Conservation (phyloP, 2,113 vertebrate genomes). For the Oriolus oriolus region DNA sequence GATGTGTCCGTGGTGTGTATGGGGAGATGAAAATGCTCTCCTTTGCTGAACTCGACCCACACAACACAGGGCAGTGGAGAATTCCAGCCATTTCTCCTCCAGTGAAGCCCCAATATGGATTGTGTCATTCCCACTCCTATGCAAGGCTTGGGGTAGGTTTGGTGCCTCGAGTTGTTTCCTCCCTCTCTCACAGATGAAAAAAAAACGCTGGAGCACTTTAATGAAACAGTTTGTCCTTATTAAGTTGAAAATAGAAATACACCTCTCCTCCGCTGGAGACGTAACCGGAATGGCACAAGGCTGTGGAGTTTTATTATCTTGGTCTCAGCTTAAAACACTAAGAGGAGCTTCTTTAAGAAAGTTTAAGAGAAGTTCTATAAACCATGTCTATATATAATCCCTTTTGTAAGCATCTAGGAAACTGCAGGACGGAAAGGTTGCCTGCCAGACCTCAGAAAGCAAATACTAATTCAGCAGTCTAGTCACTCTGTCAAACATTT, state of each 20-base stretch:
- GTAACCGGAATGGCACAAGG: not conserved
- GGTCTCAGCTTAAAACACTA: slow-evolving; percentile 7
- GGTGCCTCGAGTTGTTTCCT: not conserved
- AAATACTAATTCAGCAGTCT: slow-evolving; percentile 79
- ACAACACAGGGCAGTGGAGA: not conserved
- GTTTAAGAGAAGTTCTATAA: slow-evolving; percentile 71
- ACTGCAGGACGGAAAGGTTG: slow-evolving; percentile 64
- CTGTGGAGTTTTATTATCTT: not conserved
- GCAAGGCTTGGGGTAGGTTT: not conserved
- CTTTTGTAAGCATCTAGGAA: slow-evolving; percentile 60
- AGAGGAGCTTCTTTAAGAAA: slow-evolving; percentile 27
- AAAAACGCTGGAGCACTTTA: not conserved
- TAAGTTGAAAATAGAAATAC: slow-evolving; percentile 15
- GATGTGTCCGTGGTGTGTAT: rapidly evolving
- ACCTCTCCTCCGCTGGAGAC: not conserved
- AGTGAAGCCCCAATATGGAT: not conserved
- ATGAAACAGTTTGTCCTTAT: slow-evolving; percentile 3
- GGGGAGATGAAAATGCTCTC: not conserved
- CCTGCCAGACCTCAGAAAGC: slow-evolving; percentile 67
- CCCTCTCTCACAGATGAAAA: not conserved
- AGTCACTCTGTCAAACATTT: slow-evolving; percentile 86
- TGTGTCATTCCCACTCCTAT: not conserved
- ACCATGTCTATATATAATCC: slow-evolving; percentile 60
- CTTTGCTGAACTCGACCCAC: not conserved
- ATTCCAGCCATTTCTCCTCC: not conserved